Evolutionary conservation across 2,797 vertebrate species (phyloP).

Genomic region (Takifugu rubripes): DNA sequence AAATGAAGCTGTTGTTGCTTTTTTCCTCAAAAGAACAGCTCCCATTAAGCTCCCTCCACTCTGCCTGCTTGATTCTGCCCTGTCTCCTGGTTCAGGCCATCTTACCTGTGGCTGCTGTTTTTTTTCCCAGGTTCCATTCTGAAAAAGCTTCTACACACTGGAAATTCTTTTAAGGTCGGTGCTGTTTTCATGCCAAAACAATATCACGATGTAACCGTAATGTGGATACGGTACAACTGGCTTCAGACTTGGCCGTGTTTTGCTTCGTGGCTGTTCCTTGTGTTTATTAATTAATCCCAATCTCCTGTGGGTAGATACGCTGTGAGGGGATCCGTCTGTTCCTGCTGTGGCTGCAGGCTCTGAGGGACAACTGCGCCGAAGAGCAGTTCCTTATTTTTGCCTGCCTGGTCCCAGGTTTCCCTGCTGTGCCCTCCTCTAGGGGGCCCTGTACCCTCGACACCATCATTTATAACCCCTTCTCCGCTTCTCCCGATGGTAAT

Average conservation of each 20-base stretch:
- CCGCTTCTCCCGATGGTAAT: slow-evolving; percentile 80
- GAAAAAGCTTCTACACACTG: slow-evolving; percentile 99
- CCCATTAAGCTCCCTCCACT: background rate
- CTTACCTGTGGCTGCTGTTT: background rate
- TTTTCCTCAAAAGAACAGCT: no score
- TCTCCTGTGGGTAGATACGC: slow-evolving; percentile 80
- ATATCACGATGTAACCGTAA: background rate
- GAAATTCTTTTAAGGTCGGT: slow-evolving; percentile 95
- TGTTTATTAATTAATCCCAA: slow-evolving; percentile 2
- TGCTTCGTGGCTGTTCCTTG: background rate
- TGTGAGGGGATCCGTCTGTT: slow-evolving; percentile 97
- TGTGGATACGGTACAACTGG: background rate
- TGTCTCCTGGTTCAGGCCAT: slow-evolving; percentile 8
- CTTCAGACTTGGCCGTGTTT: background rate
- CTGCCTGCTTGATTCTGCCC: slow-evolving; percentile 1
- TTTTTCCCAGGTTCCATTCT: slow-evolving; percentile 87
- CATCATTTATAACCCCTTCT: slow-evolving; percentile 85
- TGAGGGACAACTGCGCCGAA: slow-evolving; percentile 92
- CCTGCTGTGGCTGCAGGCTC: slow-evolving; percentile 96
- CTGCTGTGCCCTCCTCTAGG: slow-evolving; percentile 83
- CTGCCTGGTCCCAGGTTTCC: slow-evolving; percentile 96
- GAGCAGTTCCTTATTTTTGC: slow-evolving; percentile 96
- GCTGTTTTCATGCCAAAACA: background rate
- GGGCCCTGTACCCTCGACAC: slow-evolving; percentile 94
- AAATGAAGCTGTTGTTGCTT: no score